Base-by-base conservation (phyloP, 2,113 vertebrate genomes). In the Rhinopithecus roxellana region DNA sequence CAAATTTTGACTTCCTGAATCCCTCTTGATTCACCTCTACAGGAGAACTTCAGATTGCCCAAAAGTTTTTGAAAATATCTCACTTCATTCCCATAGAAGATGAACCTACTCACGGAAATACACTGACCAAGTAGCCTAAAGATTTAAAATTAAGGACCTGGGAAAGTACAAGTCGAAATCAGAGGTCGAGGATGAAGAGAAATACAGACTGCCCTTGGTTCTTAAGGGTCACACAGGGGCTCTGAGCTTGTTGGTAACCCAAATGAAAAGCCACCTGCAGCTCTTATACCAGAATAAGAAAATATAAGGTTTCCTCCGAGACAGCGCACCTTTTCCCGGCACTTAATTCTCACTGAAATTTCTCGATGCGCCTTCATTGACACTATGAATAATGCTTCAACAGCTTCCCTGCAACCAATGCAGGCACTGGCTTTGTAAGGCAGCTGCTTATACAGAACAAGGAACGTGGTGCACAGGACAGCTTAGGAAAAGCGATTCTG, bases 51-150 rank as follows among this genome's bases (percentile, higher is more conserved):
- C 20, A 4, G 23, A 20, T 23, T 80, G 32, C 88, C 43, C 72
- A 30, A 81, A 70, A 75, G 17, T 82, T 70, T 92, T 90, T 88
- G 88, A 81, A 94, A 70, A 92, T 93, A 22, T 57, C 14, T 38
- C 12, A 43, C 43, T 43, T 38, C 17, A 23, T 86, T 78, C 52
- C 27, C 38, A 4, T 43, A 22, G 67, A 43, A 38, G 80, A 25
- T 48, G 59, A 77, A 22, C 32, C 13, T 23, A 6, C 16, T 61
- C 12, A 90, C 8, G 48, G 40, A 52, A 45, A 23, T 27, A 61
- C 40, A 32, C 8, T 79, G 20, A 38, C 55, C 52, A 43, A 45
- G 40, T 22, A 77, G 43, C 48, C 80, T 32, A 35, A 55, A 77
- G 75, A 70, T 80, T 77, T 43, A n/a, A 89, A 95, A 70, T 82